Conservation (phyloP, 2,797 vertebrate genomes). For the Vipera latastei region DNA sequence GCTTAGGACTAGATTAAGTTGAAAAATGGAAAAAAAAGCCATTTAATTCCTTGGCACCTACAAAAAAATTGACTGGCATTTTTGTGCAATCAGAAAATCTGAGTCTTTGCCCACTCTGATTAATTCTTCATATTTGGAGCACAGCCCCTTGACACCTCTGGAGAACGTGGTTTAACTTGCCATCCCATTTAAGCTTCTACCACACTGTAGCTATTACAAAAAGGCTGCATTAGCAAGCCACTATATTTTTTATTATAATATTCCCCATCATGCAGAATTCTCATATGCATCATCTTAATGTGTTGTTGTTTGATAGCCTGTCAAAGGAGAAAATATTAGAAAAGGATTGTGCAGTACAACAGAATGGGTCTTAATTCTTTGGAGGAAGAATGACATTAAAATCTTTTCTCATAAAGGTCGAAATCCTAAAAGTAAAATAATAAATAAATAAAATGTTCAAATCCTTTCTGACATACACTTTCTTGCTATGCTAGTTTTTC, state of each 20-base stretch:
- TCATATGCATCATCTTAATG: background rate
- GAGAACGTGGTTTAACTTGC: background rate
- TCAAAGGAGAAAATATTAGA: conserved; percentile 24
- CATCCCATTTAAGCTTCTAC: background rate
- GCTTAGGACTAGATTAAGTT: background rate
- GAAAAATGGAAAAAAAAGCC: background rate
- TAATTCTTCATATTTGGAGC: background rate
- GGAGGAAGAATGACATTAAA: background rate
- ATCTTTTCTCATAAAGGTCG: background rate
- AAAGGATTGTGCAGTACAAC: background rate
- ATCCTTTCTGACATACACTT: background rate
- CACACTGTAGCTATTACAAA: conserved; percentile 3
- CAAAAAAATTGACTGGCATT: background rate
- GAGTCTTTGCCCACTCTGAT: background rate
- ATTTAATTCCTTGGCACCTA: background rate
- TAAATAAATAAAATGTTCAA: background rate
- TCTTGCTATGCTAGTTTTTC: background rate
- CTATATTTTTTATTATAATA: conserved; percentile 18
- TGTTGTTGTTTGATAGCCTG: background rate
- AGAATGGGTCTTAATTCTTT: background rate
- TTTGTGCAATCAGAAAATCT: background rate
- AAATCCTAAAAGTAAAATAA: conserved; percentile 12
- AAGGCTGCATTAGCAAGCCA: conserved; percentile 7
- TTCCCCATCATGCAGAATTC: background rate
- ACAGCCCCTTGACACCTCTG: background rate